Evolutionary conservation across 2,113 vertebrate species (phyloP).

Genomic region (Callospermophilus lateralis): DNA sequence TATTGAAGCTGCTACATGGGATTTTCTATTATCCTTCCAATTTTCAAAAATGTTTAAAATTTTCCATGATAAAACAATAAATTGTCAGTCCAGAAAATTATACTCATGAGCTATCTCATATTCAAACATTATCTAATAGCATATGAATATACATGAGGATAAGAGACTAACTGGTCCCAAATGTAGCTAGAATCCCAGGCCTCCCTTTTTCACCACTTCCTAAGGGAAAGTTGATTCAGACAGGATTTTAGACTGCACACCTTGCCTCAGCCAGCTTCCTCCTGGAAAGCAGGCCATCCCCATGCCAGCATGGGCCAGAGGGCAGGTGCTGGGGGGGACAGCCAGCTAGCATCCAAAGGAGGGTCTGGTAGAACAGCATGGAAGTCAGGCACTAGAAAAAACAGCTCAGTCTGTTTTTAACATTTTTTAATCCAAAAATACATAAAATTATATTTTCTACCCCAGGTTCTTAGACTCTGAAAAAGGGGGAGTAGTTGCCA

Average conservation of each 20-base stretch:
- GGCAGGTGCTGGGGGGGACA: not conserved
- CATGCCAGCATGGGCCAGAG: not conserved
- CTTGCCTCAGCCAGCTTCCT: conserved; percentile 43
- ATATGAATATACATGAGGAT: not conserved
- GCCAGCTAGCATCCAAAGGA: not conserved
- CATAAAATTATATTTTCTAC: conserved; percentile 54
- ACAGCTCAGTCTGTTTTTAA: conserved; percentile 10
- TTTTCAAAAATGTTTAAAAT: conserved; percentile 36
- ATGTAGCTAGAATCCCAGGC: not conserved
- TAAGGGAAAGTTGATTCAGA: not conserved
- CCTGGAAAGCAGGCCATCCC: conserved; percentile 56
- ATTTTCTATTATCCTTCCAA: not conserved
- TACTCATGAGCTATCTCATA: not conserved
- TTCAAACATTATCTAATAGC: not conserved
- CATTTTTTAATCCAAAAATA: conserved; percentile 81
- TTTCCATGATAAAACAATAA: not conserved
- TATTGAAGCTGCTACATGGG: not conserved
- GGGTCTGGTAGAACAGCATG: not conserved
- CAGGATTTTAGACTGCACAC: conserved; percentile 5
- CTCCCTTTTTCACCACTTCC: not conserved
- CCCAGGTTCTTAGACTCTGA: conserved; percentile 40
- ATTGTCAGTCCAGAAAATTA: not conserved
- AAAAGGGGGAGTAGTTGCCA: conserved; percentile 25
- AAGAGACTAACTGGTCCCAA: not conserved
- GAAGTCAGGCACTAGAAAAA: not conserved